A percentile compares a stretch with the other conserved stretches of the same genome.
Conservation (phyloP, 2,888 invertebrate species). For the Ethmia dodecea region DNA sequence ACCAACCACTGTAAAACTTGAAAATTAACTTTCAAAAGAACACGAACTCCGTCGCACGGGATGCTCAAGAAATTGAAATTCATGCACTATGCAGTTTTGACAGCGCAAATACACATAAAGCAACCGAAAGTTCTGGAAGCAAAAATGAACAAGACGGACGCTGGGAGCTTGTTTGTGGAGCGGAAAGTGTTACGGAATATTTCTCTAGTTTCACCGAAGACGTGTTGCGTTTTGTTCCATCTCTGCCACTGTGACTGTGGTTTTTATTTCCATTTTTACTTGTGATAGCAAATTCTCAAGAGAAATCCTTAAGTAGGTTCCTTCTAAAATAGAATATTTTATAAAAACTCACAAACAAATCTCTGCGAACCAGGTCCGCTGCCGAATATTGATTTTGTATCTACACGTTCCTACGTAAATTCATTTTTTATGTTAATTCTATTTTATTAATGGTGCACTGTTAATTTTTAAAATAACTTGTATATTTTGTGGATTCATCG, state of each 20-base stretch:
- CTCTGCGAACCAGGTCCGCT: too few species aligned
- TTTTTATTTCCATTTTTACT: neutral
- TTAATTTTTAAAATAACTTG: too few species aligned
- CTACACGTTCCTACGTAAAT: too few species aligned
- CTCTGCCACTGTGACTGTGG: neutral
- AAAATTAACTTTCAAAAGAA: constrained; percentile 9
- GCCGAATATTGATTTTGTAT: too few species aligned
- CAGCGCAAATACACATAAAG: constrained; percentile 10
- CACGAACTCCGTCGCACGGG: constrained; percentile 7
- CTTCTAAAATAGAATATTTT: too few species aligned
- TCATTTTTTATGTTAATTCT: too few species aligned
- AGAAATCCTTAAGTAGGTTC: too few species aligned
- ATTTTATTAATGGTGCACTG: too few species aligned
- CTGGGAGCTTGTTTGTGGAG: constrained; percentile 8
- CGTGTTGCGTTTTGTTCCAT: neutral
- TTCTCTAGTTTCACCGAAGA: constrained; percentile 4
- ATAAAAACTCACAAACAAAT: too few species aligned
- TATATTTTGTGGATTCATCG: too few species aligned
- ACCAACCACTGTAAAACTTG: constrained; percentile 1
- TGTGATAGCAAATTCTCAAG: neutral
- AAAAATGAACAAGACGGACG: constrained; percentile 18
- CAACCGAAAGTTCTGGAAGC: constrained; percentile 15
- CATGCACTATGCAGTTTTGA: constrained; percentile 21
- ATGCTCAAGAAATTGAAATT: constrained; percentile 20
- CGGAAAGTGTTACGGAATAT: constrained; percentile 14